phyloP scores from a whole-genome alignment of 2,797 vertebrate genomes.

The Trachurus trachurus region DNA sequence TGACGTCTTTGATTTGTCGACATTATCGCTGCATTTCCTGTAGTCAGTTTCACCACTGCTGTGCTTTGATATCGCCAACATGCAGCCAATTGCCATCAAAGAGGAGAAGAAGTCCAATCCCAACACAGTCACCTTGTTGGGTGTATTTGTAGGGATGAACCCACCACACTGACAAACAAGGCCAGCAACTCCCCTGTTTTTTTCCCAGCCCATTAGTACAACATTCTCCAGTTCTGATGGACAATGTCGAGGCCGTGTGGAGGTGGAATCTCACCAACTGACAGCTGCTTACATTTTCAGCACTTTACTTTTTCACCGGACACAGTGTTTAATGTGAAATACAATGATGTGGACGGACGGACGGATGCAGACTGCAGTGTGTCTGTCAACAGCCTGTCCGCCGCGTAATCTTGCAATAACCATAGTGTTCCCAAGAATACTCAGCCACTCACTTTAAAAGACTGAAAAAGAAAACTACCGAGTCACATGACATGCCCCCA shows the following conservation, averaged over 20 bases:
- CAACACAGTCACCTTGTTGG: constrained; percentile 14
- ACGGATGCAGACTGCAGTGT: constrained; percentile 28
- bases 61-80: constrained; percentile 28
- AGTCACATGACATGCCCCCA: too few species aligned
- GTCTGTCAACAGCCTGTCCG: background rate
- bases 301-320: constrained; percentile 54
- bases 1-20: constrained; percentile 28
- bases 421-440: constrained; percentile 26
- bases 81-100: constrained; percentile 34
- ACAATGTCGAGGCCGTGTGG: constrained; percentile 56
- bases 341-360: constrained; percentile 31
- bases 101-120: constrained; percentile 12
- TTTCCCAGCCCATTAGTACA: constrained; percentile 55
- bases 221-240: constrained; percentile 48
- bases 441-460: background rate
- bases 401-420: constrained; percentile 24
- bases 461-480: background rate
- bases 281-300: constrained; percentile 66
- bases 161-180: constrained; percentile 23
- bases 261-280: constrained; percentile 62
- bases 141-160: constrained; percentile 29
- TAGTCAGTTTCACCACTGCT: constrained; percentile 1
- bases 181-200: constrained; percentile 29
- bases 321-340: constrained; percentile 50
- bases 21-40: constrained; percentile 12